Base-by-base conservation (phyloP, 2,797 vertebrate species). In the Distichodus sexfasciatus region DNA sequence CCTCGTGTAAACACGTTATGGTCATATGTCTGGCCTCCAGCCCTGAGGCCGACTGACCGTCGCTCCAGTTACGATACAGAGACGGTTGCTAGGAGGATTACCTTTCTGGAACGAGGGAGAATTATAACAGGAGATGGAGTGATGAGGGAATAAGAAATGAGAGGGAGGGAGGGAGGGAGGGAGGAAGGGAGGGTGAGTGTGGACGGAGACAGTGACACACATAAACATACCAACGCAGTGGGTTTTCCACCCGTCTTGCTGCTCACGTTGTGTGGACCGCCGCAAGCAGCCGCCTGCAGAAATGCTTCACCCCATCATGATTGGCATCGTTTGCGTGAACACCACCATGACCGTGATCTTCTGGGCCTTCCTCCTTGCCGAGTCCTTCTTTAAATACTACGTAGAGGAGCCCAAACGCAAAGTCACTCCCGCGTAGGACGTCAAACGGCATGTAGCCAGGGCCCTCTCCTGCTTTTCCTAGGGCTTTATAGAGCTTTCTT, bases 251-350 rank as follows among this genome's bases (percentile, higher is more conserved):
- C n/a, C 28, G 35, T 2, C 35, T 29, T 24, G 33, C 17, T 31
- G 28, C 48, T 14, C 51, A n/a, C 23, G n/a, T 19, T 12, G 6
- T 7, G 12, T 7, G 29, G 28, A 7, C 24, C 33, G 4, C 14
- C 41, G 26, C 23, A 3, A 1, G 1, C 38, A 2, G 7, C 24
- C 3, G 38, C 6, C 48, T n/a, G 31, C 3, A 14, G 53, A 73
- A 51, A 80, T 81, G 77, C 31, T 87, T 65, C 86, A 90, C 69
- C 90, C 88, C 24, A 47, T 92, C 48, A 78, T 90, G 76, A 85
- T 90, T 28, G 76, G 28, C 65, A 91, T 88, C 7, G 2, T 90
- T 48, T 71, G 82, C 0, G 72, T 82, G 1, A 90, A 89, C 82
- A 85, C 79, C 0, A 78, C 84, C 33, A 46, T 91, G 31, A 87